Evolutionary conservation across 2,113 vertebrate genomes (phyloP).

Genomic region (Ondatra zibethicus): DNA sequence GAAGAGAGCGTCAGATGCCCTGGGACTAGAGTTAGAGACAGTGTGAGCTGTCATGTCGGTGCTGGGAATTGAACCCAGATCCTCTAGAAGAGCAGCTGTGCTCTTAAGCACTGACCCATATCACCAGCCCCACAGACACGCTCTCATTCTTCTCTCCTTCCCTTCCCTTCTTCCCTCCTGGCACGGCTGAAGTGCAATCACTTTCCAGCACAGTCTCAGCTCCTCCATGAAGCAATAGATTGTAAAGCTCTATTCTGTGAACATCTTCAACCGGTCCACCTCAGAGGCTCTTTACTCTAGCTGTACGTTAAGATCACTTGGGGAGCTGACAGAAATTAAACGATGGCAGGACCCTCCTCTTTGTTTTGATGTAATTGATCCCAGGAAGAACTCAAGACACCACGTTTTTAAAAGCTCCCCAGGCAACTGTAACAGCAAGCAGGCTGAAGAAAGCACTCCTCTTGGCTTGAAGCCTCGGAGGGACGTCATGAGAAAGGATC

Average conservation of each 20-base stretch:
- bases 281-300: not conserved
- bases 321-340: conserved; percentile 14
- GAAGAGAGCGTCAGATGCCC: not conserved
- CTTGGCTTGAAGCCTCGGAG: not conserved
- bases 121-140: not conserved
- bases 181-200: not conserved
- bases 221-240: not conserved
- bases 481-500: not conserved
- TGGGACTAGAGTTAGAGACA: not conserved
- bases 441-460: not conserved
- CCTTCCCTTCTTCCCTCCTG: no score
- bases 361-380: conserved; percentile 2
- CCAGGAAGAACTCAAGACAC: not conserved
- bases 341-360: not conserved
- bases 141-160: not conserved
- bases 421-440: not conserved
- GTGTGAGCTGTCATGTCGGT: not conserved
- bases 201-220: not conserved
- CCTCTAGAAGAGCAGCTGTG: not conserved
- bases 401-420: not conserved
- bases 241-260: not conserved
- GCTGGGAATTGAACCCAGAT: not conserved
- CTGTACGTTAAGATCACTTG: not conserved
- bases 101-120: not conserved
- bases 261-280: not conserved